Evolutionary conservation across 2,797 vertebrate species (phyloP).

Genomic region (Poeciliopsis presidionis): DNA sequence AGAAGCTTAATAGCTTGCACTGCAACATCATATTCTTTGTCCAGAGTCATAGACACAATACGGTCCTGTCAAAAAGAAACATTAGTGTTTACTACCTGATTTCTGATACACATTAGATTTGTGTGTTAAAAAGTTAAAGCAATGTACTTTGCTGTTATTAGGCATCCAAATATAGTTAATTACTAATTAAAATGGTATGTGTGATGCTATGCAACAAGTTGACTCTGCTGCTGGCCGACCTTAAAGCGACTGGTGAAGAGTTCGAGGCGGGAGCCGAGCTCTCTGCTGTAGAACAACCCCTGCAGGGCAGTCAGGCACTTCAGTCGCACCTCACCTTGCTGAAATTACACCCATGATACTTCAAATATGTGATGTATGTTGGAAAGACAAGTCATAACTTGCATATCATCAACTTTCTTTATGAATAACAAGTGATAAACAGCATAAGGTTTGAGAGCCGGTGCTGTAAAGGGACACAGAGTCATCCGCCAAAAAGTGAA

Average conservation of each 20-base stretch:
- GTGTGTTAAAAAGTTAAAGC: background rate
- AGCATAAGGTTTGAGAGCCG: background rate
- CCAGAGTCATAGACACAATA: slow-evolving; percentile 98
- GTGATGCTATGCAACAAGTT: background rate
- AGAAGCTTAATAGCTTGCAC: slow-evolving; percentile 99
- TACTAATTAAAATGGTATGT: background rate
- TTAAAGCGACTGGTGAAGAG: slow-evolving; percentile 98
- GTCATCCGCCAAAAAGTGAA: background rate
- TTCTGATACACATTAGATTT: background rate
- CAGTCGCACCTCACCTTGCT: slow-evolving; percentile 97
- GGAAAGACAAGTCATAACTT: background rate
- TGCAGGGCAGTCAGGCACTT: slow-evolving; percentile 96
- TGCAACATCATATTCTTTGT: slow-evolving; percentile 98
- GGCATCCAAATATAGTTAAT: background rate
- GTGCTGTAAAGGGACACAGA: background rate
- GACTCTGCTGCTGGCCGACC: slow-evolving; percentile 71
- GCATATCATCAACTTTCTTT: background rate
- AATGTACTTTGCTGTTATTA: background rate
- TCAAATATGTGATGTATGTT: background rate
- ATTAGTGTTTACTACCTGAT: background rate
- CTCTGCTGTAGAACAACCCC: slow-evolving; percentile 94
- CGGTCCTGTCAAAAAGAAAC: slow-evolving; percentile 85
- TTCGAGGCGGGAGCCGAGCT: slow-evolving; percentile 93
- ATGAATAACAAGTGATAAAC: background rate
- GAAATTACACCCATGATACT: slow-evolving; percentile 17